Evolutionary conservation across 2,113 vertebrate species (phyloP).

Genomic region (Tachycineta bicolor): DNA sequence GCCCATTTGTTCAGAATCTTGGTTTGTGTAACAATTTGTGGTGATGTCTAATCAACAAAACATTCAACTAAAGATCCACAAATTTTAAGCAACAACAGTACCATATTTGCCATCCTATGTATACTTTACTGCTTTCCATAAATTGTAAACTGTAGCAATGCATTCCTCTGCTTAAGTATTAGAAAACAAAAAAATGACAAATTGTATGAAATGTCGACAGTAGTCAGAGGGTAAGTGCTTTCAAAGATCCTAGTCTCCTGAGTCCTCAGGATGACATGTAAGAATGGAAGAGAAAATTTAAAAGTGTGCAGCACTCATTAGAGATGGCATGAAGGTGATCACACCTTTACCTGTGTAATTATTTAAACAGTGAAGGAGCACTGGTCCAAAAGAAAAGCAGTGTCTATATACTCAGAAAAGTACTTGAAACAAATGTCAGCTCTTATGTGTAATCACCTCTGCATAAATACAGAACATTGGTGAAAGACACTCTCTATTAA

Average conservation of each 20-base stretch:
- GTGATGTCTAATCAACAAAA: background rate
- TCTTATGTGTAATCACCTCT: background rate
- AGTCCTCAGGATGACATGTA: background rate
- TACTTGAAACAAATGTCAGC: background rate
- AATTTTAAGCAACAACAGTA: background rate
- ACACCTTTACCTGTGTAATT: background rate
- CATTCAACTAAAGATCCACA: background rate
- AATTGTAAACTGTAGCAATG: background rate
- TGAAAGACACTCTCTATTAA: background rate
- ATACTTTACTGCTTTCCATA: background rate
- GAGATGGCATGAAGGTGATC: background rate
- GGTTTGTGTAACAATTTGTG: background rate
- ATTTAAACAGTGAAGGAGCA: background rate
- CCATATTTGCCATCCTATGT: background rate
- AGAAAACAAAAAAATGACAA: background rate
- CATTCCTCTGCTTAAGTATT: background rate
- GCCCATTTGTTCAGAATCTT: background rate
- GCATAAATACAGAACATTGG: background rate
- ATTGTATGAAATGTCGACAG: background rate
- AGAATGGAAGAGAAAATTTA: background rate
- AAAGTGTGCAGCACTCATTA: background rate
- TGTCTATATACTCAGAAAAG: background rate
- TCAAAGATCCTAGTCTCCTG: background rate
- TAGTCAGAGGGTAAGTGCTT: background rate
- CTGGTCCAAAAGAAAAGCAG: background rate